Evolutionary conservation across 2,888 invertebrate species (phyloP), one percentile per base, ranked within the genome.

Genomic region (Leptinotarsa haldemani): DNA sequence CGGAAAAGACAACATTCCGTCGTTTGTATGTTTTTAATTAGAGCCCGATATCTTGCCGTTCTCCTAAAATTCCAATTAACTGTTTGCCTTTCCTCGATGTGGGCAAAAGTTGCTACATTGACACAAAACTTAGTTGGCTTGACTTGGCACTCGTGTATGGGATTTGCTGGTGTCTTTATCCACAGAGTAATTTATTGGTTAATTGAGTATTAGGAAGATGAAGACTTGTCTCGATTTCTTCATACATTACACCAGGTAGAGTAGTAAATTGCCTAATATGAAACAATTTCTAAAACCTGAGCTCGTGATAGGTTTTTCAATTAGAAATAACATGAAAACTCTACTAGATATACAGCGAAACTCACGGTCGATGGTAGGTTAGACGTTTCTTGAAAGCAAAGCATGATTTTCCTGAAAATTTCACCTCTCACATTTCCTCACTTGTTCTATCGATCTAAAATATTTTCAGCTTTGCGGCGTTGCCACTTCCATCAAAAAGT

Each of bases 11-110:
- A 56, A 56, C 56, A 56, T 56, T 56, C 56, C 15, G 22, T 15
- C 22, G 22, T 56, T 56, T 56, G 56, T 56, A 56, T 56, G 25
- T 56, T 56, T 56, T 56, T 25, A 56, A 56, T 56, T 56, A 22
- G 15, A 56, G 13, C 13, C 5, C 25, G 22, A 56, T 56, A 56
- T 56, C 56, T 20, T 22, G 56, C 56, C 18, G 15, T 56, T 56
- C 22, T 9, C 12, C 15, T 56, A 25, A 56, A 4, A 56, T 25
- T 22, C 22, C 56, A 56, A 56, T 56, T 25, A 56, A 22, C 56
- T 56, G 56, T 25, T 20, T 22, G 56, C 56, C 2, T 56, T 22
- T 22, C 12, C 56, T 56, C 15, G 25, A 56, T 56, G 56, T 25
- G 56, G 56, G 22, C 22, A 22, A 56, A 56, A 22, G 25, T 56